These are phyloP conservation scores for Synergus gifuensis DNA, from an alignment of 2,888 invertebrate species.

Conservation along the genomic window DNA sequence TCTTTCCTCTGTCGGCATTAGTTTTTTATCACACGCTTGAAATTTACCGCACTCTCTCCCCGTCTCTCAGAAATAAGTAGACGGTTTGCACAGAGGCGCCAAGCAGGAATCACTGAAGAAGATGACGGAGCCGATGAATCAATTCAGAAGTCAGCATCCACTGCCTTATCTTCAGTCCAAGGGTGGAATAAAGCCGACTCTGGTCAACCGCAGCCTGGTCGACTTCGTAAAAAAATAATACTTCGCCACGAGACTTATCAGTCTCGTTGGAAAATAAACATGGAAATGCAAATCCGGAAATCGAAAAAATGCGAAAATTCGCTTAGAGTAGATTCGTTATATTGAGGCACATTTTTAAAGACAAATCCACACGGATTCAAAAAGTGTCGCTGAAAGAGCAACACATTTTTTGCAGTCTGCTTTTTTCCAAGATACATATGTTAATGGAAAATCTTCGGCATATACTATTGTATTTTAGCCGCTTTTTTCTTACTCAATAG, in stretches of 20 bases:
- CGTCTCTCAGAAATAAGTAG: slow-evolving; percentile 69
- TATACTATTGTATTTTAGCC: not conserved
- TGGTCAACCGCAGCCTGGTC: slow-evolving; percentile 52
- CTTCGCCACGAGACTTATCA: not conserved
- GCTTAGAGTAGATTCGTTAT: not conserved
- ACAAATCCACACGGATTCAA: not conserved
- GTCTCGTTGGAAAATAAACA: not conserved
- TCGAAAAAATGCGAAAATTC: not conserved
- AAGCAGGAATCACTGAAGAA: slow-evolving; percentile 75
- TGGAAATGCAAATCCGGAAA: not conserved
- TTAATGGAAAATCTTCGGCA: not conserved
- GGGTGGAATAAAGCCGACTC: slow-evolving; percentile 45
- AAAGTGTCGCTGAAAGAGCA: not conserved
- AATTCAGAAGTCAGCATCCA: slow-evolving; percentile 43
- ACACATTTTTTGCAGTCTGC: not conserved
- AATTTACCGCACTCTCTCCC: slow-evolving; percentile 60
- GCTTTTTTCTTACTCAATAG: not conserved
- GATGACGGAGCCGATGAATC: slow-evolving; percentile 47
- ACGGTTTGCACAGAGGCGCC: slow-evolving; percentile 72
- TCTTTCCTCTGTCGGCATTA: not conserved
- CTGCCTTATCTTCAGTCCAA: slow-evolving; percentile 34
- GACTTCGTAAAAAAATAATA: slow-evolving; percentile 43
- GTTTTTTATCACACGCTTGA: not conserved
- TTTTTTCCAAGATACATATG: not conserved
- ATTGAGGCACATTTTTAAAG: not conserved